Conservation (phyloP, 1,140 invertebrate genomes). For the Pararge aegeria region DNA sequence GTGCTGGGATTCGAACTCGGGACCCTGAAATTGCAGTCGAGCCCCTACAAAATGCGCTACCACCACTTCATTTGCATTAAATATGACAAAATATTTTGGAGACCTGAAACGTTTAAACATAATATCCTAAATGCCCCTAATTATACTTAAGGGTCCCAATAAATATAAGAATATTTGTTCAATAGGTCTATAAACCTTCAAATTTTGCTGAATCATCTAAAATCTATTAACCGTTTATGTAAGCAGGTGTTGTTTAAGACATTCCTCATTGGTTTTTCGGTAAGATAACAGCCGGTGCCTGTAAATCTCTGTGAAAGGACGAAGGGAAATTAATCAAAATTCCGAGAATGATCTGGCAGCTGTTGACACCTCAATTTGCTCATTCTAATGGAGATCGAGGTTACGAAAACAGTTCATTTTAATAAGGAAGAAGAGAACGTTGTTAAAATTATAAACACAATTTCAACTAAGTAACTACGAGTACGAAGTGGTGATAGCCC, state of each 20-base stretch:
- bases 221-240: background rate
- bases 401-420: background rate
- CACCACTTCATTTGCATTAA: too few relatives aligned
- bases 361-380: constrained; percentile 11
- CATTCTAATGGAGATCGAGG: background rate
- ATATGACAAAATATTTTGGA: too few relatives aligned
- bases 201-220: background rate
- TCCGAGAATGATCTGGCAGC: constrained; percentile 7
- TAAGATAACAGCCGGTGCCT: constrained; percentile 10
- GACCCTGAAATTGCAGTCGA: too few relatives aligned
- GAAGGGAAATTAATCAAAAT: constrained; percentile 19
- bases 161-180: background rate
- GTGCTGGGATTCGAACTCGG: too few relatives aligned
- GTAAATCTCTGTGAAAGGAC: background rate
- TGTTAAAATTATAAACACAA: too few relatives aligned
- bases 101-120: background rate
- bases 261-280: background rate
- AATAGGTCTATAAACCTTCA: background rate
- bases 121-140: background rate
- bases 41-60: too few relatives aligned
- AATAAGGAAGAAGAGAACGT: background rate
- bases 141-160: background rate
- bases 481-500: too few relatives aligned
- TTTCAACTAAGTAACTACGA: too few relatives aligned
- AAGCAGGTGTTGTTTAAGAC: background rate